phyloP scores from a whole-genome alignment of 2,113 vertebrate species.

The Oxygymnocypris stewartii region DNA sequence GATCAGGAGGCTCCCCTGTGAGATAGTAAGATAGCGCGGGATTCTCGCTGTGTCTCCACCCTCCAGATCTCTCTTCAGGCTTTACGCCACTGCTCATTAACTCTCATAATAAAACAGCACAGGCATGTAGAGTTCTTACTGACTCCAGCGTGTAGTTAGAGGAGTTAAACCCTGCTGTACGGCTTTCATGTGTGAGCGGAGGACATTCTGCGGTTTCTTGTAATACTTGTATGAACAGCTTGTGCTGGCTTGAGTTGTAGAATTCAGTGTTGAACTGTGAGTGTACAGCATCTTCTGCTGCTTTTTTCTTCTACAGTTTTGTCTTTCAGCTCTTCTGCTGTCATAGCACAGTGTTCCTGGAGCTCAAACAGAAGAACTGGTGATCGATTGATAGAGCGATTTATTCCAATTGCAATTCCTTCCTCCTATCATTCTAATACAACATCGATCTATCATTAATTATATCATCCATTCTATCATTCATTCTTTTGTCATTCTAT shows the following conservation, averaged over 20 bases:
- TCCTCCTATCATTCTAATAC: too few species aligned
- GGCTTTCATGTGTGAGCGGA: background rate
- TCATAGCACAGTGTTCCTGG: too few species aligned
- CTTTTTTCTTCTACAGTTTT: background rate
- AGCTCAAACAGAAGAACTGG: too few species aligned
- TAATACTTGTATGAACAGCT: background rate
- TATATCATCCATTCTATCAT: too few species aligned
- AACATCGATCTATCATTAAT: too few species aligned
- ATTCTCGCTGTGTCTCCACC: slow-evolving; percentile 38
- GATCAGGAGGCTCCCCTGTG: slow-evolving; percentile 34
- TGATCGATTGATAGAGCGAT: too few species aligned
- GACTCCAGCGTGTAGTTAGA: slow-evolving; percentile 31
- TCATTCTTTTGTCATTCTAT: too few species aligned
- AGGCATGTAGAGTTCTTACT: slow-evolving; percentile 21
- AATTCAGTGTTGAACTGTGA: background rate
- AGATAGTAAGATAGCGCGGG: slow-evolving; percentile 29
- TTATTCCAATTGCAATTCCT: too few species aligned
- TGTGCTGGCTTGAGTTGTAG: background rate
- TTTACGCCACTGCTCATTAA: slow-evolving; percentile 47
- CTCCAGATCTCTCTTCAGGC: slow-evolving; percentile 31
- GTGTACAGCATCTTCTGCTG: background rate
- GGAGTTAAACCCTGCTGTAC: slow-evolving; percentile 28
- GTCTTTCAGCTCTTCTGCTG: background rate
- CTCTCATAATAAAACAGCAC: slow-evolving; percentile 43
- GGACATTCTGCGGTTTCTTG: background rate